phyloP scores from a whole-genome alignment of 2,113 vertebrate genomes.

The Cisticola juncidis region DNA sequence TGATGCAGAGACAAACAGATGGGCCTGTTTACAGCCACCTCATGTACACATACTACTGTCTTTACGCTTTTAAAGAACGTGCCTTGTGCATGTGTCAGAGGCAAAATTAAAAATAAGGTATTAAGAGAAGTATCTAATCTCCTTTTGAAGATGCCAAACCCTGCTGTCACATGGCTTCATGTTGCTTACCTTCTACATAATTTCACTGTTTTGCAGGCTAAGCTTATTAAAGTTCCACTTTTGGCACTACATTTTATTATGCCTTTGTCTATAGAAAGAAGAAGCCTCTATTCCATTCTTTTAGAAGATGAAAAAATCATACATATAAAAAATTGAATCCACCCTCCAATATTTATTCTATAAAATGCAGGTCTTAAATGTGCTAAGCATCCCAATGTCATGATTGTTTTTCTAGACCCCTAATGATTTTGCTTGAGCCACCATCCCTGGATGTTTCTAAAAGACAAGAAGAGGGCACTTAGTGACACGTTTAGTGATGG shows the following conservation, averaged over 20 bases:
- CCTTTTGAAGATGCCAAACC: background rate
- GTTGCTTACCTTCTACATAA: background rate
- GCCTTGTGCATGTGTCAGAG: background rate
- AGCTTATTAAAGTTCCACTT: background rate
- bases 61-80: background rate
- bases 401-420: background rate
- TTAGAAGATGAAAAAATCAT: background rate
- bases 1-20: background rate
- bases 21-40: background rate
- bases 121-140: background rate
- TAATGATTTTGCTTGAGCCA: background rate
- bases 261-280: background rate
- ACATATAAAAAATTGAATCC: background rate
- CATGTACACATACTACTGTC: background rate
- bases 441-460: background rate
- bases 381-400: background rate
- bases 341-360: background rate
- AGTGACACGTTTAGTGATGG: accelerated
- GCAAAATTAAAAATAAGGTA: background rate
- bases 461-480: background rate
- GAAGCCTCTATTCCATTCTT: background rate
- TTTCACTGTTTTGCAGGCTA: background rate
- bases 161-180: background rate
- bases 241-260: background rate
- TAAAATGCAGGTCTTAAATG: background rate